phyloP scores from a whole-genome alignment of 2,797 vertebrate genomes.

The Melanotaenia pygmaea region DNA sequence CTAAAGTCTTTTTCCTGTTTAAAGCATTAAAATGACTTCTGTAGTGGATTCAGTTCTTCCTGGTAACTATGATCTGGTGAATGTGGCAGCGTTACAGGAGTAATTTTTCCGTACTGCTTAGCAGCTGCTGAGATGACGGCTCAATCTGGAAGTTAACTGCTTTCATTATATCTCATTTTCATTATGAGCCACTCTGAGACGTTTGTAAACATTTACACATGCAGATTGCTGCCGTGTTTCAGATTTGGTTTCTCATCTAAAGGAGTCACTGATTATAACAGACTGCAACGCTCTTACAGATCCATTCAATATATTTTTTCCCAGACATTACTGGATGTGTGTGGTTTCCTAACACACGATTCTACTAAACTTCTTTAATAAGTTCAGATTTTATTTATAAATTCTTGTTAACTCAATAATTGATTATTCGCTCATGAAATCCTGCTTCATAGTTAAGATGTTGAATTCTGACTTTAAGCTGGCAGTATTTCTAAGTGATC shows the following conservation, averaged over 20 bases:
- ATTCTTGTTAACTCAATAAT: too few species aligned
- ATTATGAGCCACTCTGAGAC: conserved; percentile 14
- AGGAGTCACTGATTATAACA: background rate
- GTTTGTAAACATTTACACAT: background rate
- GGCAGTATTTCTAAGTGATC: background rate
- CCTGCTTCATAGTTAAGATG: too few species aligned
- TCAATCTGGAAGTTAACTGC: background rate
- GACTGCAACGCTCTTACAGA: background rate
- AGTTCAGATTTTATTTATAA: too few species aligned
- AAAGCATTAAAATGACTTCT: background rate
- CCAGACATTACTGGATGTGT: too few species aligned
- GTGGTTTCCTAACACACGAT: too few species aligned
- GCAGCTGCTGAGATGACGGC: conserved; percentile 7
- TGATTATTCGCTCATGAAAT: too few species aligned
- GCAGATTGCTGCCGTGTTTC: background rate
- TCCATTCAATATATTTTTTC: too few species aligned
- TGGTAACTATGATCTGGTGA: background rate
- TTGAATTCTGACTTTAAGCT: background rate
- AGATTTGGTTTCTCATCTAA: background rate
- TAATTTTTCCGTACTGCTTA: conserved; percentile 10
- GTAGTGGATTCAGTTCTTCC: background rate
- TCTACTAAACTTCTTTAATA: too few species aligned
- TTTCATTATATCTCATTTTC: background rate
- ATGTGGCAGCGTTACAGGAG: background rate
- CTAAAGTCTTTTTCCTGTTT: background rate